Conservation (phyloP, 2,888 invertebrate species). For the Tetrapedia diversipes region DNA sequence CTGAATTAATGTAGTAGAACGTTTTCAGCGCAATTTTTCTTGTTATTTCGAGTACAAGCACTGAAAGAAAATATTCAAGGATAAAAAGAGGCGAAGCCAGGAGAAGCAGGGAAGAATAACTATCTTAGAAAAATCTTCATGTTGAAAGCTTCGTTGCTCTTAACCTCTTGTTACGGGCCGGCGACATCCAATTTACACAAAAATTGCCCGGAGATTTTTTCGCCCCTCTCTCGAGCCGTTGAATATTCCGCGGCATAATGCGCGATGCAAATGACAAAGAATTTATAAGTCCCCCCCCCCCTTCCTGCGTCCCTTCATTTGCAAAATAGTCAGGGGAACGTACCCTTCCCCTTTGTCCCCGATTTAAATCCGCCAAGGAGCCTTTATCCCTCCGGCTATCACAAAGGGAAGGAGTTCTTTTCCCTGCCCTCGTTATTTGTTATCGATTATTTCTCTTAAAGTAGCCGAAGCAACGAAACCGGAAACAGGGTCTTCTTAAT, state of each 20-base stretch:
- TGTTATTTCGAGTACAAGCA: neutral
- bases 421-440: slow-evolving; percentile 1
- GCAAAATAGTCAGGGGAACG: slow-evolving; percentile 72
- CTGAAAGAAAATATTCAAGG: neutral
- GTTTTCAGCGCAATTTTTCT: neutral
- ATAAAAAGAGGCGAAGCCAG: neutral
- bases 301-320: slow-evolving; percentile 75
- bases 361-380: slow-evolving; percentile 6
- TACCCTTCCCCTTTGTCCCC: slow-evolving; percentile 8
- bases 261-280: slow-evolving; percentile 73
- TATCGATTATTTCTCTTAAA: neutral
- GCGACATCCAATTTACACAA: slow-evolving; percentile 44
- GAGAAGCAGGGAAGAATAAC: neutral
- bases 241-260: slow-evolving; percentile 69
- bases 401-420: neutral
- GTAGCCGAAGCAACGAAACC: too few relatives aligned
- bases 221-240: slow-evolving; percentile 49
- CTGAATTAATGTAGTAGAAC: neutral
- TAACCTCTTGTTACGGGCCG: slow-evolving; percentile 35
- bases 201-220: slow-evolving; percentile 51
- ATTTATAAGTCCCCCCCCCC: slow-evolving; percentile 75
- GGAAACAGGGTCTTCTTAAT: too few relatives aligned
- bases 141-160: slow-evolving; percentile 26
- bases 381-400: neutral
- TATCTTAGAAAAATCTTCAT: slow-evolving; percentile 14